A percentile compares a stretch with the other conserved stretches of the same genome.
These are phyloP conservation scores for Watsonalla binaria DNA, from an alignment of 2,888 invertebrate genomes.

Conservation along the genomic window DNA sequence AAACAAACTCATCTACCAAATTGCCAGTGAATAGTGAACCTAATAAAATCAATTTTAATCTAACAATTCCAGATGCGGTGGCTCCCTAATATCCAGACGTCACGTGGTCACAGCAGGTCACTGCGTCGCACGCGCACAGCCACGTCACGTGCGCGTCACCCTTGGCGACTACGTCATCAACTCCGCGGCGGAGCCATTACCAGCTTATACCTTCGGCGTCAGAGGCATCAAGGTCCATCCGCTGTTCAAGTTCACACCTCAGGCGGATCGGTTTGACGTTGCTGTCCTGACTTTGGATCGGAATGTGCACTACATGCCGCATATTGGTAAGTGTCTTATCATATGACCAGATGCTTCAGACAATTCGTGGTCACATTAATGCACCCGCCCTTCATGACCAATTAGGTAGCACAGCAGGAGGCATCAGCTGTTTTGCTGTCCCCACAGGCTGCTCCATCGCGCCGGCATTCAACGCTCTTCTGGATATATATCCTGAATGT, in stretches of 20 bases:
- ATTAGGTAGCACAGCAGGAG: no score
- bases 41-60: not conserved
- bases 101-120: slow-evolving; percentile 97
- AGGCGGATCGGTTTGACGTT: slow-evolving; percentile 94
- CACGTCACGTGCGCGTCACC: slow-evolving; percentile 94
- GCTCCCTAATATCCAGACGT: slow-evolving; percentile 92
- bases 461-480: no score
- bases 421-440: no score
- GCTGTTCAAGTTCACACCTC: slow-evolving; percentile 90
- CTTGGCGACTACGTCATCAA: slow-evolving; percentile 96
- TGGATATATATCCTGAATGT: no score
- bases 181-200: slow-evolving; percentile 93
- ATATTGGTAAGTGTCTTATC: slow-evolving; percentile 79
- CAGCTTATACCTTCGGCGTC: slow-evolving; percentile 96
- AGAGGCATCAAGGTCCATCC: slow-evolving; percentile 93
- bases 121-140: slow-evolving; percentile 94
- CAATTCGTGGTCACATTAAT: no score
- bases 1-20: no score
- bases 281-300: slow-evolving; percentile 92
- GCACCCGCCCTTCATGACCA: no score
- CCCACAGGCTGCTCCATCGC: no score
- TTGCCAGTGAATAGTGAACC: no score
- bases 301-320: slow-evolving; percentile 93
- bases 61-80: slow-evolving; percentile 86
- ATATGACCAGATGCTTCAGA: no score